Evolutionary conservation across 2,888 invertebrate species (phyloP).

Genomic region (Xestobium rufovillosum): DNA sequence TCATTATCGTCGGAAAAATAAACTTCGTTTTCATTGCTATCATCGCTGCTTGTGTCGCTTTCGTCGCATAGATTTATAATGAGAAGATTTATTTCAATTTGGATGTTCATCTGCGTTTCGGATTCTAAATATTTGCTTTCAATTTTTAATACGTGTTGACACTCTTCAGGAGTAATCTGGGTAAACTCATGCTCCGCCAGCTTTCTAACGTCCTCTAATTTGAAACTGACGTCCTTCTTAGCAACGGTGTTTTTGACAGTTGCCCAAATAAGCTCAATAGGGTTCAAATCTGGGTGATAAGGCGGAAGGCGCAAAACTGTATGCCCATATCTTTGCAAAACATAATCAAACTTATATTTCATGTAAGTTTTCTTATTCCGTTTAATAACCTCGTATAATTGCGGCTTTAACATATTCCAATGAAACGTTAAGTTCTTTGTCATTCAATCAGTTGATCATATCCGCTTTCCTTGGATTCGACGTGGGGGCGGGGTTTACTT

Average conservation of each 20-base stretch:
- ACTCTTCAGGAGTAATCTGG: slow-evolving; percentile 12
- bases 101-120: too few relatives aligned
- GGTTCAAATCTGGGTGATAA: slow-evolving; percentile 27
- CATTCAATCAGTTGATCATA: slow-evolving; percentile 18
- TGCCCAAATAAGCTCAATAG: slow-evolving; percentile 29
- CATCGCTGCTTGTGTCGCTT: too few relatives aligned
- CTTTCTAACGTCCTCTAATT: slow-evolving; percentile 17
- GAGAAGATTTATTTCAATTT: too few relatives aligned
- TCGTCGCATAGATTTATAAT: too few relatives aligned
- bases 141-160: slow-evolving; percentile 13
- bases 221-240: slow-evolving; percentile 19
- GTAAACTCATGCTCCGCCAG: slow-evolving; percentile 18
- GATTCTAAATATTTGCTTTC: too few relatives aligned
- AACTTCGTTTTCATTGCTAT: too few relatives aligned
- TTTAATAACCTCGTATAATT: slow-evolving; percentile 15
- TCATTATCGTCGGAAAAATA: too few relatives aligned
- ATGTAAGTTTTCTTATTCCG: too few relatives aligned
- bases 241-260: slow-evolving; percentile 22
- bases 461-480: slow-evolving; percentile 15
- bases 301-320: slow-evolving; percentile 24
- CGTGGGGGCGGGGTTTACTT: slow-evolving; percentile 10
- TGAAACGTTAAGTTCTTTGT: too few relatives aligned
- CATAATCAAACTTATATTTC: too few relatives aligned
- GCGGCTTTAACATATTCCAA: slow-evolving; percentile 11
- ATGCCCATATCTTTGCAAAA: slow-evolving; percentile 22